Conservation (phyloP, 2,888 invertebrate species). For the Drosophila greeni region DNA sequence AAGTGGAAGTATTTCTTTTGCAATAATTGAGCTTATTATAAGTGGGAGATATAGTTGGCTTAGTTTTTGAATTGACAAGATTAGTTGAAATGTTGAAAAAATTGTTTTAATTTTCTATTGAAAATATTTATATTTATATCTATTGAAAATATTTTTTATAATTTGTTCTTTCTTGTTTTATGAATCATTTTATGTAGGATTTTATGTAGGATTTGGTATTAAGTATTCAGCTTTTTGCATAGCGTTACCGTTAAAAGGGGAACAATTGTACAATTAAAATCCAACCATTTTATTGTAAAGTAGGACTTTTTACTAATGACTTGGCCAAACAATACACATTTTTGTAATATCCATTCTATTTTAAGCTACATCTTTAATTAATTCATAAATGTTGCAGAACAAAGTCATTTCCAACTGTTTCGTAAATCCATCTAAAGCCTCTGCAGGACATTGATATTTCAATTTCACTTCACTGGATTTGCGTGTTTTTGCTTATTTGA, state of each 20-base stretch:
- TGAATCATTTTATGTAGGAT: neutral
- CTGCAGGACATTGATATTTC: neutral
- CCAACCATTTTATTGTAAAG: neutral
- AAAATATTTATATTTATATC: too few species aligned
- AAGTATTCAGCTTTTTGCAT: too few species aligned
- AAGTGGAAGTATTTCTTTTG: conserved; percentile 14
- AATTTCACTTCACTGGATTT: conserved; percentile 4
- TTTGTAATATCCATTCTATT: neutral
- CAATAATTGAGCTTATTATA: conserved; percentile 51
- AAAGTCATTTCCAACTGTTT: neutral
- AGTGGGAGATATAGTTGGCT: too few species aligned
- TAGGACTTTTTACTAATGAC: neutral
- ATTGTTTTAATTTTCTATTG: neutral
- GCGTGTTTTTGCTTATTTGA: conserved; percentile 15
- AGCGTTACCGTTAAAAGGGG: neutral
- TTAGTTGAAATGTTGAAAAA: neutral
- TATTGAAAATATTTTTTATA: too few species aligned
- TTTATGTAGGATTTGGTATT: neutral
- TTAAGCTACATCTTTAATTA: neutral
- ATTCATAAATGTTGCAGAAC: neutral
- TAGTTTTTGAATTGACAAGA: neutral
- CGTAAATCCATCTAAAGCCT: neutral
- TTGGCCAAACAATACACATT: neutral
- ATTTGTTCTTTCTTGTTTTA: too few species aligned
- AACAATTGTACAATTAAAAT: neutral